A percentile compares a stretch with the other conserved stretches of the same genome.
phyloP scores from a whole-genome alignment of 2,888 invertebrate species.

The Mactromeris polynyma region DNA sequence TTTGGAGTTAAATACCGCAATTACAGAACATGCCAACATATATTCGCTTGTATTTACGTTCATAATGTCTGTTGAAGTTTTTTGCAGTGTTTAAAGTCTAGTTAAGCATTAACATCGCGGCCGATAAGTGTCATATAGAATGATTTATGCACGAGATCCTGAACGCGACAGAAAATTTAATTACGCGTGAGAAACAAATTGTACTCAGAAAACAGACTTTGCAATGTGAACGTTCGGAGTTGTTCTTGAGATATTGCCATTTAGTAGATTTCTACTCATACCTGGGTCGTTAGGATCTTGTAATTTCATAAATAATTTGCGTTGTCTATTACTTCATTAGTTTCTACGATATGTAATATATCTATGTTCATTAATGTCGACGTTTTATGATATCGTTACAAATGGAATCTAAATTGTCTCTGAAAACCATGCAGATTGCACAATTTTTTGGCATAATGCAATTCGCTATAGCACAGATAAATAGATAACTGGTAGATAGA shows the following conservation, averaged over 20 bases:
- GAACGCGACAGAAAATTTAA: neutral
- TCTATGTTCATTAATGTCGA: neutral
- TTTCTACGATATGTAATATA: neutral
- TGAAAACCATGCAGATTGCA: neutral
- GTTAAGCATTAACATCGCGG: neutral
- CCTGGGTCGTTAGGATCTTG: neutral
- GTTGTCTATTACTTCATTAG: slow-evolving; percentile 9
- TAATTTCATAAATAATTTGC: neutral
- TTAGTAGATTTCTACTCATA: neutral
- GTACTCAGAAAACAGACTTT: neutral
- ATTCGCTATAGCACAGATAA: neutral
- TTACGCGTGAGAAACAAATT: slow-evolving; percentile 9
- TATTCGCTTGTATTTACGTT: neutral
- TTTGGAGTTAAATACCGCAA: neutral
- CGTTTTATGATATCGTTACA: slow-evolving; percentile 10
- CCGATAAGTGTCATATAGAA: slow-evolving; percentile 1
- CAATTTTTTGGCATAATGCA: neutral
- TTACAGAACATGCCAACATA: slow-evolving; percentile 10
- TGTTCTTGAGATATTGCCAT: neutral
- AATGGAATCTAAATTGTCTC: slow-evolving; percentile 9
- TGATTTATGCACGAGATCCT: slow-evolving; percentile 6
- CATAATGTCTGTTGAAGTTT: neutral
- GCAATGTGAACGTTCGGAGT: neutral
- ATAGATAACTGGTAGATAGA: neutral
- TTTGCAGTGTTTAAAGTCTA: slow-evolving; percentile 14